Base-by-base conservation (phyloP, 2,888 invertebrate species). In the Hoplodrina blanda region DNA sequence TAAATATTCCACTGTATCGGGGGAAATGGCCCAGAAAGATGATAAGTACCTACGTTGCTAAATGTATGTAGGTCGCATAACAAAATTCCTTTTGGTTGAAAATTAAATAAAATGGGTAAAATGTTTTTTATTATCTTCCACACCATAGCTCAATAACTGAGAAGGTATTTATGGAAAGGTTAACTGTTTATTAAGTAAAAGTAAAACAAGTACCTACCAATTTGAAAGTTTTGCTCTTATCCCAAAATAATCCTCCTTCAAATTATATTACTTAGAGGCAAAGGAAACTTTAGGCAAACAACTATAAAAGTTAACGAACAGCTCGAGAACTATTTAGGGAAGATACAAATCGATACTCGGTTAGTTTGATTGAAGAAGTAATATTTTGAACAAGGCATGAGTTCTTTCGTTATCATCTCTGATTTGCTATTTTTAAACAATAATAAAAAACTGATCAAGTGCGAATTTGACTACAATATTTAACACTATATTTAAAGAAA, bases 11-110 rank as follows among this genome's bases (percentile, higher is more conserved):
- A 55, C 33, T 59, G 60, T 62, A 37, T 50, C 67, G 81, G 37
- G 67, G 56, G 54, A 80, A 80, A 83, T 80, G 81, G 65, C 55
- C 59, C 70, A 83, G 73, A 67, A 80, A 62, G 20, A 33, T 46
- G 69, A 75, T 83, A 83, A 80, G 76, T 80, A 60, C 46, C 17
- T 46, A 46, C 30, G 59, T 52, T 78, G 37, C 78, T 37, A 61
- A 65, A 67, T 61, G 61, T 50, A 78, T 61, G 61, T 46, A 65
- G 46, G 30, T 30, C 17, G 54, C 50, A 52, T 2, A 62, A 2
- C 19, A 50, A 56, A 52, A 56, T 49, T 61, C 20, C 11, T 41
- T 71, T 59, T 44, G 50, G 46, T 30, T 20, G 17, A 41, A 54
- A 74, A 63, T 59, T 41, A 37, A 57, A 62, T 59, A 30, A 46